Evolutionary conservation across 37 sponge, comb jelly and placozoan genomes (phyloP).

Genomic region (Cladorhizidae sp.): DNA sequence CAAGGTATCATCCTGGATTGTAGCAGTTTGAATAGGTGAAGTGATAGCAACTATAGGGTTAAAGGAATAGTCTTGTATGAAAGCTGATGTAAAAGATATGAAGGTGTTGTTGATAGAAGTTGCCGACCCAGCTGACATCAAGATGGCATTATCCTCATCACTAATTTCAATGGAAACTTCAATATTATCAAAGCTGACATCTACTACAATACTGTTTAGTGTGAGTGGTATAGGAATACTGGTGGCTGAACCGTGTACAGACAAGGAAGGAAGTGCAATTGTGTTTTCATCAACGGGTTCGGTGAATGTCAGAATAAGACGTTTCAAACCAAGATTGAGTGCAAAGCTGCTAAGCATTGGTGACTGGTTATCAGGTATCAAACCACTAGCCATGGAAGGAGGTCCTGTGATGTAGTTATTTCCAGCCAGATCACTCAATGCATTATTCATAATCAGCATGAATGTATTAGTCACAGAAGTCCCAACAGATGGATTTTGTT

Average conservation of each 20-base stretch:
- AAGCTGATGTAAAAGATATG: constrained; percentile 25
- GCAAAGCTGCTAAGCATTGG: constrained; percentile 58
- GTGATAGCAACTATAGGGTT: constrained; percentile 35
- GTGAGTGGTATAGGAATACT: background rate
- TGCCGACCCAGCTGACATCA: constrained; percentile 1
- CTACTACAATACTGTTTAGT: constrained; percentile 33
- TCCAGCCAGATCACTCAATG: constrained; percentile 55
- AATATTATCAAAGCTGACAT: constrained; percentile 64
- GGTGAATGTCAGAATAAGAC: constrained; percentile 73
- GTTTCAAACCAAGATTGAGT: constrained; percentile 73
- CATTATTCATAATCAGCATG: constrained; percentile 31
- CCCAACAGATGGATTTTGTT: constrained; percentile 46
- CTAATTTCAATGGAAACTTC: constrained; percentile 58
- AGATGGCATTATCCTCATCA: constrained; percentile 15
- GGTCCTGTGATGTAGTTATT: constrained; percentile 25
- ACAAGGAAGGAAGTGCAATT: background rate
- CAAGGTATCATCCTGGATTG: constrained; percentile 67
- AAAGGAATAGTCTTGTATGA: constrained; percentile 45
- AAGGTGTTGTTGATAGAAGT: constrained; percentile 67
- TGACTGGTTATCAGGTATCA: constrained; percentile 46
- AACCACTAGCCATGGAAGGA: constrained; percentile 34
- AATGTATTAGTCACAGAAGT: constrained; percentile 50
- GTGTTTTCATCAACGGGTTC: constrained; percentile 63
- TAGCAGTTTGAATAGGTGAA: constrained; percentile 34
- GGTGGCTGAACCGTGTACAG: constrained; percentile 5